These are phyloP conservation scores for Lycocerus yunnanus DNA, from an alignment of 2,888 invertebrate genomes.

Conservation along the genomic window DNA sequence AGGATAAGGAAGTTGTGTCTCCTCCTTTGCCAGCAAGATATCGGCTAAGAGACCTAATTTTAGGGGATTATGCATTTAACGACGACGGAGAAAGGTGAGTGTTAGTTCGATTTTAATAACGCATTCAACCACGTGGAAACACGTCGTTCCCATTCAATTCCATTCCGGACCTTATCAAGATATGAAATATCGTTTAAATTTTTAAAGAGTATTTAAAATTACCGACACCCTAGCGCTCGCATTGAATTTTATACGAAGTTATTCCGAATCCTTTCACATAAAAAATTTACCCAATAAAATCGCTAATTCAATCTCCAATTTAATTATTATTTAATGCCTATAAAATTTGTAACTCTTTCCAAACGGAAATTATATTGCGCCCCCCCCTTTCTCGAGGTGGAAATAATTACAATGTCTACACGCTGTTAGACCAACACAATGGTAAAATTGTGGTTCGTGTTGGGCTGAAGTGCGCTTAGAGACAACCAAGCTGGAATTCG, in stretches of 20 bases:
- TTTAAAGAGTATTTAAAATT: not conserved
- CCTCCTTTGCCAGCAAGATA: slow-evolving; percentile 68
- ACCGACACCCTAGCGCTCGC: not conserved
- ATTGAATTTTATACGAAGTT: not conserved
- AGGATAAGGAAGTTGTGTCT: slow-evolving; percentile 46
- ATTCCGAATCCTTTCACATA: not conserved
- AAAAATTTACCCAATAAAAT: not conserved
- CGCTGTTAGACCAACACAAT: not conserved
- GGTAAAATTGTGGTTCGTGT: not conserved
- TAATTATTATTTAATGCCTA: not conserved
- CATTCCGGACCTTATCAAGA: not conserved
- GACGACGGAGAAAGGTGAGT: slow-evolving; percentile 77
- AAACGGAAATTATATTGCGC: not conserved
- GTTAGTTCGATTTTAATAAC: not conserved
- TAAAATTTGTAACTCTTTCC: not conserved
- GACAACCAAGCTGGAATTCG: not conserved
- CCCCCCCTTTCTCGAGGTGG: not conserved
- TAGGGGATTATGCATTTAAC: slow-evolving; percentile 77
- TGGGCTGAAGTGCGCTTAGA: not conserved
- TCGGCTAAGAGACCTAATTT: slow-evolving; percentile 74
- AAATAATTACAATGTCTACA: not conserved
- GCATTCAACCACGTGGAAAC: not conserved
- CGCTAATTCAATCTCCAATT: not conserved
- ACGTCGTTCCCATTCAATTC: not conserved
- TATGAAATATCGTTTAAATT: not conserved